Conservation (phyloP, 2,888 invertebrate species). For the Drosophila planitibia region DNA sequence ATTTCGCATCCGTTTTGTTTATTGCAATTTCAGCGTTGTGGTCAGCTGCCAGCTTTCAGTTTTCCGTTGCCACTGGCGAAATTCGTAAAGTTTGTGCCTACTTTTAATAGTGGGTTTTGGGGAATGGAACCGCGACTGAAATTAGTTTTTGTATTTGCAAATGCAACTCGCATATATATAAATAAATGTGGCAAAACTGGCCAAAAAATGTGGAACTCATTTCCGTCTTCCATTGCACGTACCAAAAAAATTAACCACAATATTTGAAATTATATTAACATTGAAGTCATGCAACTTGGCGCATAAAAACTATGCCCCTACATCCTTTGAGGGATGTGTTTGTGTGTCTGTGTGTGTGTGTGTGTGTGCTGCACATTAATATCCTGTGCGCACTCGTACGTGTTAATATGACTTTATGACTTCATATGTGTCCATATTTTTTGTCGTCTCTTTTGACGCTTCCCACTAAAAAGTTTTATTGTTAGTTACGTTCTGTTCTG, state of each 20-base stretch:
- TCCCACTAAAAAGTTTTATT: conserved; percentile 78
- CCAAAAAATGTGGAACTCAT: conserved; percentile 56
- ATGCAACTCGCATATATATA: conserved; percentile 34
- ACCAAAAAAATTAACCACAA: conserved; percentile 72
- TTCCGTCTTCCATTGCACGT: conserved; percentile 47
- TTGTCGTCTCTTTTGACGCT: conserved; percentile 67
- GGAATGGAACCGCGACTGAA: conserved; percentile 25
- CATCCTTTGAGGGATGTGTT: conserved; percentile 2
- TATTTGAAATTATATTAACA: conserved; percentile 77
- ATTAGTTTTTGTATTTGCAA: conserved; percentile 61
- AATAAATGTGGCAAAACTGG: conserved; percentile 33
- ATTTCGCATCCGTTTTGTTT: conserved; percentile 63
- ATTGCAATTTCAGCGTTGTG: conserved; percentile 60
- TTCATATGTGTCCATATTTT: conserved; percentile 80
- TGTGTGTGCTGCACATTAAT: conserved; percentile 74
- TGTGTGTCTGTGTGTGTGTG: conserved; percentile 23
- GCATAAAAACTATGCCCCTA: conserved; percentile 36
- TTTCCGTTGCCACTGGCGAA: conserved; percentile 40
- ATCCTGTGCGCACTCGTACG: conserved; percentile 84
- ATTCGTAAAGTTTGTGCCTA: conserved; percentile 67
- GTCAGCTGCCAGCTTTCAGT: conserved; percentile 31
- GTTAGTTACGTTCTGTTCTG: conserved; percentile 66
- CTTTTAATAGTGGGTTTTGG: conserved; percentile 27
- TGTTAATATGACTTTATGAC: conserved; percentile 85
- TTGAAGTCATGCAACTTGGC: conserved; percentile 55